Conservation (phyloP, 2,888 invertebrate species). For the Acleris sparsana region DNA sequence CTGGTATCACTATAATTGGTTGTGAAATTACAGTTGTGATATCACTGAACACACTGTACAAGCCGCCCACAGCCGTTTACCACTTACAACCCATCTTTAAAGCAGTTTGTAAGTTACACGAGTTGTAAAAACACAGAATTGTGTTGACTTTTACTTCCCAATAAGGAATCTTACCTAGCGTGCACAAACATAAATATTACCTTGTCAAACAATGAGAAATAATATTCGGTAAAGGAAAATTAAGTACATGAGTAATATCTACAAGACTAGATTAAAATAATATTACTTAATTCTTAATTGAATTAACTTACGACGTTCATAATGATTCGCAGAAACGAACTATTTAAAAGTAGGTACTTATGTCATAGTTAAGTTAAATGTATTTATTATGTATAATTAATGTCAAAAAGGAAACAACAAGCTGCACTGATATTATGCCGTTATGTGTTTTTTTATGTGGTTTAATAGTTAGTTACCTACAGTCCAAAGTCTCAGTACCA, state of each 20-base stretch:
- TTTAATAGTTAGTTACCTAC: too few species aligned
- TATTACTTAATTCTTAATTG: conserved; percentile 60
- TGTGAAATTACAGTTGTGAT: too few species aligned
- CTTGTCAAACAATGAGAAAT: conserved; percentile 4
- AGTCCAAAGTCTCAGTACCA: too few species aligned
- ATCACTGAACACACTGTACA: too few species aligned
- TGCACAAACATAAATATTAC: conserved; percentile 8
- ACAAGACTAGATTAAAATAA: conserved; percentile 73
- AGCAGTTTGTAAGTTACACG: not conserved
- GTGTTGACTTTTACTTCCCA: conserved; percentile 42
- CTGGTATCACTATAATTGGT: too few species aligned
- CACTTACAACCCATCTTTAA: not conserved
- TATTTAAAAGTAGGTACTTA: conserved; percentile 1
- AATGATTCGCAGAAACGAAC: conserved; percentile 17
- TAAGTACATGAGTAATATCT: conserved; percentile 65
- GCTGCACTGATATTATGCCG: too few species aligned
- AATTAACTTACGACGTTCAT: conserved; percentile 64
- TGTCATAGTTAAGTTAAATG: conserved; percentile 2
- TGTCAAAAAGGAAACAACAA: not conserved
- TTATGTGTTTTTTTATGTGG: too few species aligned
- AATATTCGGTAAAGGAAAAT: conserved; percentile 41
- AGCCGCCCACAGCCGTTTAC: not conserved
- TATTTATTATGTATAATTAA: not conserved
- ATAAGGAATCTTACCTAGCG: conserved; percentile 40
- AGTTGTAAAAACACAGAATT: not conserved